Evolutionary conservation across 2,888 invertebrate species (phyloP), one percentile per base, ranked within the genome.

Genomic region (Scaptomyza flava): DNA sequence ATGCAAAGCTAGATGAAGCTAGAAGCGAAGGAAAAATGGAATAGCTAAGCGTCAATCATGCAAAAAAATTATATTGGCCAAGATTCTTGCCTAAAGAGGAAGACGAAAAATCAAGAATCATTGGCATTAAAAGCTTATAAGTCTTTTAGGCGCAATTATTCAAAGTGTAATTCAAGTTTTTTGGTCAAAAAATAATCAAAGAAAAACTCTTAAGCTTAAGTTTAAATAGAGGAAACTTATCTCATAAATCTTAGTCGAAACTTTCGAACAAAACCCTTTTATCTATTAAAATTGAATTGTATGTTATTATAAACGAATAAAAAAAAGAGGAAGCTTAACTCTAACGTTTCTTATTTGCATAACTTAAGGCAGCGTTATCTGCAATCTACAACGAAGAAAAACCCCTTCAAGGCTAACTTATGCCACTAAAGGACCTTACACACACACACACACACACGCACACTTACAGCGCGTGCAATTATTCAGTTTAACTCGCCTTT

Each of bases 401-500:
- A 41, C 23, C 12, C 9, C 33, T 12, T 41, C 23, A 20, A 34
- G 20, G 59, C 59, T 42, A 14, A 12, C 12, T 9, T 27, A 31
- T 42, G 20, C 41, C 41, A 36, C 36, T 12, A 2, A 42, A 23
- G 47, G 34, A 51, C 41, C 38, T 41, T 4, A 20, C 2, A 9
- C 45, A 20, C 2, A 9, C 45, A n/a, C 30, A 47, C 47, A 41
- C 31, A 41, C 27, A 30, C 36, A 45, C 12, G 23, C 30, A 54
- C 6, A 45, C 33, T 14, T 12, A 20, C 6, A 30, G 38, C 20
- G 34, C 31, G 33, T 33, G 70, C 62, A 68, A 68, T 68, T 68
- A 70, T 69, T 53, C 62, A 47, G 53, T 47, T 53, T 53, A 68
- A 68, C 60, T 60, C 31, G 31, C 20, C 51, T 34, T 41, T 46